These are phyloP conservation scores for Lasioglossum figueresi DNA, from an alignment of 2,888 invertebrate species.

Conservation along the genomic window DNA sequence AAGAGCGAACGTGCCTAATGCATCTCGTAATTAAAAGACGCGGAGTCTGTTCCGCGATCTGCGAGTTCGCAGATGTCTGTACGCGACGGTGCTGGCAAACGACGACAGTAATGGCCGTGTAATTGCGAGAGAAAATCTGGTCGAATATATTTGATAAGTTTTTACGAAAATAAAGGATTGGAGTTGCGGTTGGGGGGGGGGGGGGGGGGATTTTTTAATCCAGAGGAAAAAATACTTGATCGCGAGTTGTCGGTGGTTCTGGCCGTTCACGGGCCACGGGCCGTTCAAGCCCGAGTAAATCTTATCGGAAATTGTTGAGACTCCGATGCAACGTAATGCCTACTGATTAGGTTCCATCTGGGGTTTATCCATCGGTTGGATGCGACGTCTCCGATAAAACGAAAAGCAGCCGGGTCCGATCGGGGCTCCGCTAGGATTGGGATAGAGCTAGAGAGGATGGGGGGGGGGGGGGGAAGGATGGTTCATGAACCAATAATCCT, in stretches of 20 bases:
- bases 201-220: no score
- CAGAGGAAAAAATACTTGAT: background rate
- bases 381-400: constrained; percentile 53
- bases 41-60: background rate
- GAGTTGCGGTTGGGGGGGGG: background rate
- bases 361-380: constrained; percentile 33
- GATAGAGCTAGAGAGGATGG: background rate
- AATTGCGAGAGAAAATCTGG: background rate
- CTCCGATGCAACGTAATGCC: constrained; percentile 57
- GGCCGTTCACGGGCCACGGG: background rate
- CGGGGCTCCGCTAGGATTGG: background rate
- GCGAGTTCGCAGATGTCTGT: background rate
- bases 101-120: background rate
- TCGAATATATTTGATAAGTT: background rate
- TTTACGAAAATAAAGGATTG: background rate
- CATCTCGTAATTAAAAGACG: background rate
- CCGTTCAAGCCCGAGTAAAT: constrained; percentile 45
- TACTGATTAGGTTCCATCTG: constrained; percentile 61
- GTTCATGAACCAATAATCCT: constrained; percentile 68
- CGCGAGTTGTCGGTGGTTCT: background rate
- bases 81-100: no score
- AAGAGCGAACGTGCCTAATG: background rate
- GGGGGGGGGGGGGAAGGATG: background rate
- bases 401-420: constrained; percentile 31
- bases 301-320: constrained; percentile 65